Base-by-base conservation (phyloP, 64 coral and sea anemone genomes). In the Montipora foliosa region DNA sequence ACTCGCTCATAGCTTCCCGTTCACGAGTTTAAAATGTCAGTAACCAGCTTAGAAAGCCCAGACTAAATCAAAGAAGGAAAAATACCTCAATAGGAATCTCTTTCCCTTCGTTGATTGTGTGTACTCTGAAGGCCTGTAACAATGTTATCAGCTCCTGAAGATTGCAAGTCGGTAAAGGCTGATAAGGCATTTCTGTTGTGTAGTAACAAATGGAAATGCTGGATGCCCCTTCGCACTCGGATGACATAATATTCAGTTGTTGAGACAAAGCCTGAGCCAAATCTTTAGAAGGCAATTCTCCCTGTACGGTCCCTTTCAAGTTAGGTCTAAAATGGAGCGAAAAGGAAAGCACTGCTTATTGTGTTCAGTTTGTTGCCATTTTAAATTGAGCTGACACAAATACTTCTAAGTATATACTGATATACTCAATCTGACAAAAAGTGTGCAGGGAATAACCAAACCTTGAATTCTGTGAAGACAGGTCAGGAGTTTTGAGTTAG, bases 21-120 rank as follows among this genome's bases (percentile, higher is more conserved):
- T 59, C 57, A 59, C 57, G 6, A 59, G 57, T 59, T 13, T 8
- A 59, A 59, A 59, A 59, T 59, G 57, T 59, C 57, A 59, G 57
- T 59, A 13, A 59, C 57, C 57, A 59, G 57, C 57, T 2, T 59
- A 59, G 57, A 1, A 13, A 59, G 57, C 1, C 57, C 57, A 59
- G 12, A 59, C 1, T 6, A 8, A 59, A 59, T 59, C 57, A 59
- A 59, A 13, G 57, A 59, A 59, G 1, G 57, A 59, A 59, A 71
- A 71, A 71, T 71, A 71, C 67, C 67, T 71, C 67, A 71, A 71
- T 19, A 71, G 67, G 67, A 20, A 71, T 71, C 67, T 71, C 67
- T 71, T 71, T 71, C n/a, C 67, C 67, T 15, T 4, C n/a, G 4
- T 5, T 20, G 1, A 9, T 14, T 71, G 67, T 71, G 13, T 71